These are phyloP conservation scores for Erebia aethiops DNA, from an alignment of 2,888 invertebrate species.

Conservation along the genomic window DNA sequence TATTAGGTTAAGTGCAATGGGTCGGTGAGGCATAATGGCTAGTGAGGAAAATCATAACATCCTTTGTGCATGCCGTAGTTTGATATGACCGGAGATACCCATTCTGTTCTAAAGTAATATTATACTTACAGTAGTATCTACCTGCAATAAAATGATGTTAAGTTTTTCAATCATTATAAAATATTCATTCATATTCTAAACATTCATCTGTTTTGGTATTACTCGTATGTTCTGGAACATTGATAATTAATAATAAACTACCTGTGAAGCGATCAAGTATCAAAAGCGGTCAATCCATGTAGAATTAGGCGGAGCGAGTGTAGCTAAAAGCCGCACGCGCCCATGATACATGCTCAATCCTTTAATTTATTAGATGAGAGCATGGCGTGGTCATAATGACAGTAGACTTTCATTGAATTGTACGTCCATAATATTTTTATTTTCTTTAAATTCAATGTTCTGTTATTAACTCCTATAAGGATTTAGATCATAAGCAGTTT, in stretches of 20 bases:
- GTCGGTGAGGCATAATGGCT: conserved; percentile 52
- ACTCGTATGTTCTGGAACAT: background rate
- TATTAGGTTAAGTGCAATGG: conserved; percentile 70
- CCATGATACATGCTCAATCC: conserved; percentile 12
- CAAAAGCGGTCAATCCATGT: background rate
- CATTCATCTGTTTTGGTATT: too few species aligned
- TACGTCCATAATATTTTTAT: background rate
- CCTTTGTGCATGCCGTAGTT: conserved; percentile 9
- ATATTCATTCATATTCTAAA: too few species aligned
- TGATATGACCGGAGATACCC: background rate
- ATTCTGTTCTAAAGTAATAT: background rate
- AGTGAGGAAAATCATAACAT: conserved; percentile 51
- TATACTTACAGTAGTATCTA: too few species aligned
- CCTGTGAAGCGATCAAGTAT: background rate
- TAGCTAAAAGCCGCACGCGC: conserved; percentile 13
- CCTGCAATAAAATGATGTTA: too few species aligned
- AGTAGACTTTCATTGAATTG: conserved; percentile 5
- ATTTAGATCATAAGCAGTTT: too few species aligned
- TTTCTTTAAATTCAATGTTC: too few species aligned
- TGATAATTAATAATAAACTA: background rate
- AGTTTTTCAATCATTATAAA: too few species aligned
- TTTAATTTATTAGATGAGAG: conserved; percentile 10
- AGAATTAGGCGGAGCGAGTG: background rate
- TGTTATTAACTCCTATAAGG: too few species aligned
- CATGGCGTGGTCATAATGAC: conserved; percentile 13